Conservation (phyloP, 1,140 invertebrate species). For the Panagrolaimus sp. region DNA sequence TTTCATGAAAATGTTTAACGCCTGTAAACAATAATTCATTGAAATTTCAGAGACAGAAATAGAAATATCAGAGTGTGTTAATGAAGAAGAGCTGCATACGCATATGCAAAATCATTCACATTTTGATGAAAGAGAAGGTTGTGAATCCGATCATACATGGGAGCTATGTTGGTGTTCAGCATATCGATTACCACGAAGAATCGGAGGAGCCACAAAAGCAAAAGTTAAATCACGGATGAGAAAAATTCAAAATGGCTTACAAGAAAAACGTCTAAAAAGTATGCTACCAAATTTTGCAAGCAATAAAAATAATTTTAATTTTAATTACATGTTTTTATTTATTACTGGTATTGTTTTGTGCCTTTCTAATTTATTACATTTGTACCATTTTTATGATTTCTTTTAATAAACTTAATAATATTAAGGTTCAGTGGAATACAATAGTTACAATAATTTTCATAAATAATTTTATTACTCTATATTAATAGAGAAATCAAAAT, state of each 20-base stretch:
- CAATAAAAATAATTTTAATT: too few species aligned
- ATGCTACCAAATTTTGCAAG: background rate
- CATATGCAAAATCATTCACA: background rate
- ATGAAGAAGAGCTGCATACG: background rate
- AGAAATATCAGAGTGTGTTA: background rate
- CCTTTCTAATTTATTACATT: too few species aligned
- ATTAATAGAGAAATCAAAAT: too few species aligned
- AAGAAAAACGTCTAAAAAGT: background rate
- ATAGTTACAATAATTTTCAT: too few species aligned
- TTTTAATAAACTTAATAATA: too few species aligned
- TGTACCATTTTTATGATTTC: too few species aligned
- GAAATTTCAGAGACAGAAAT: background rate
- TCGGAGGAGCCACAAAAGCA: background rate
- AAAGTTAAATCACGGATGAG: conserved; percentile 3
- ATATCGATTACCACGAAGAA: background rate
- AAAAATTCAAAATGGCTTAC: background rate
- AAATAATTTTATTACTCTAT: too few species aligned
- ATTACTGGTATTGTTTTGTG: too few species aligned
- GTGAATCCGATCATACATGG: background rate
- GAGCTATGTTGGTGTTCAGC: conserved; percentile 1
- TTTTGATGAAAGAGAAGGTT: background rate
- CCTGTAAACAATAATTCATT: too few species aligned
- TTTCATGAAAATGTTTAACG: too few species aligned
- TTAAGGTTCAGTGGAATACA: too few species aligned
- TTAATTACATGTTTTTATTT: too few species aligned